Base-by-base conservation (phyloP, 1,140 invertebrate genomes). In the Radopholus similis region DNA sequence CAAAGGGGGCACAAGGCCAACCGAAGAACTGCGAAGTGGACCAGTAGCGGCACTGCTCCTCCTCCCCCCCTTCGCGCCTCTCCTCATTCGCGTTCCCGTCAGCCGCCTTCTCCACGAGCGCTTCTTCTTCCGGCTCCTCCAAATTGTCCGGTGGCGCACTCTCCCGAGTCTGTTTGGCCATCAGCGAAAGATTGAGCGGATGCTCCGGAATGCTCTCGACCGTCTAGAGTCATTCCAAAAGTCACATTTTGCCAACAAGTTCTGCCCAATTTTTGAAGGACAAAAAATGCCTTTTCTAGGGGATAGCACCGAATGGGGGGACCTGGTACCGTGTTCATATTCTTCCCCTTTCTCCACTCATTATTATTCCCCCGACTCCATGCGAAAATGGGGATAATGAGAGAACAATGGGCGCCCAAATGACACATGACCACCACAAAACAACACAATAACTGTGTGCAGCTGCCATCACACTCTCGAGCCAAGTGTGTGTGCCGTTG, bases 401-500 rank as follows among this genome's bases (percentile, higher is more conserved):
- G 30, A 28, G 26, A 5, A 26, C 23, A 51, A 23, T 21, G 47
- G 47, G 15, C 23, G 15, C 5, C 15, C 23, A 11, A 47, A 51
- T 28, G 47, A 21, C 23, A 51, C 13, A 51, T 1, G 9, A 23
- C 8, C 5, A 51, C 23, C 23, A 51, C 47, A 51, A 51, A 26
- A 51, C 23, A 51, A 26, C 18, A 51, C 47, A 51, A 8, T 51
- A 11, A 5, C 47, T 26, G 26, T 51, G 47, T 15, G 18, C 47
- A 47, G 44, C 47, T 51, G 47, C 47, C 47, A 51, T 51, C 23
- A 26, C 47, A 26, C 47, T 51, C 47, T 51, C 18, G 44, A 49
- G 4, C n/a, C n/a, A n/a, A n/a, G n/a, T n/a, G n/a, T n/a, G n/a
- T n/a, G n/a, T n/a, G n/a, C n/a, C n/a, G n/a, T n/a, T n/a, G n/a